Percentiles rank a stretch among this genome's conserved stretches.
Conservation (phyloP, 2,888 invertebrate species). For the Agonopterix subpropinquella region DNA sequence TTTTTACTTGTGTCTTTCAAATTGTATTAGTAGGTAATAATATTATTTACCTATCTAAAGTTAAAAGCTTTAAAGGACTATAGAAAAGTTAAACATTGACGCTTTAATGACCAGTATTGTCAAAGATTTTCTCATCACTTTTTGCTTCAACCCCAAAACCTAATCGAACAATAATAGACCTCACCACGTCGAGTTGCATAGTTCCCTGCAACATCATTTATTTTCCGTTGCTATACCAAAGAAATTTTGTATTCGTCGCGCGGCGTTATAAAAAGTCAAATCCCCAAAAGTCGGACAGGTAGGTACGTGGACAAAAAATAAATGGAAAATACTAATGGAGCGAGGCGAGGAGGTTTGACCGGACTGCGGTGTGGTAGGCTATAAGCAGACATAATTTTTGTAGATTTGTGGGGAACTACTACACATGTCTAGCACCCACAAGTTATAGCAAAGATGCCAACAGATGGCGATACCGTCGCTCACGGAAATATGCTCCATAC, state of each 20-base stretch:
- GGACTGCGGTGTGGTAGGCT: conserved; percentile 45
- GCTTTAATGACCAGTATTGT: too few relatives aligned
- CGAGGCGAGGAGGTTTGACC: conserved; percentile 60
- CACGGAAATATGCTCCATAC: too few relatives aligned
- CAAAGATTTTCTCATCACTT: background rate
- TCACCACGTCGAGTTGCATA: conserved; percentile 30
- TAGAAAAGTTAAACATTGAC: background rate
- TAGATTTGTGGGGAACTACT: too few relatives aligned
- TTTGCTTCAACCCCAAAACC: conserved; percentile 30
- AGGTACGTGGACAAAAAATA: conserved; percentile 75
- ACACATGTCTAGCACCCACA: too few relatives aligned
- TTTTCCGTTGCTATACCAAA: conserved; percentile 59
- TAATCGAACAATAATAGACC: conserved; percentile 59
- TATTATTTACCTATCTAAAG: too few relatives aligned
- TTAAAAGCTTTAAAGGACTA: too few relatives aligned
- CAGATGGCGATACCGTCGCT: too few relatives aligned
- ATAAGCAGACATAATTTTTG: background rate
- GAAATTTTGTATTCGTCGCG: conserved; percentile 72
- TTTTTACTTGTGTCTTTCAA: too few relatives aligned
- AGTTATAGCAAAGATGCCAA: too few relatives aligned
- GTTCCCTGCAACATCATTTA: conserved; percentile 64
- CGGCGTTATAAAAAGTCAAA: conserved; percentile 65
- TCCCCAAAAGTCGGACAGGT: conserved; percentile 72
- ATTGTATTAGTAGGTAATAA: too few relatives aligned
- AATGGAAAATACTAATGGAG: conserved; percentile 76